These are phyloP conservation scores for Agonopterix heracliana DNA, from an alignment of 2,888 invertebrate species.

Conservation along the genomic window DNA sequence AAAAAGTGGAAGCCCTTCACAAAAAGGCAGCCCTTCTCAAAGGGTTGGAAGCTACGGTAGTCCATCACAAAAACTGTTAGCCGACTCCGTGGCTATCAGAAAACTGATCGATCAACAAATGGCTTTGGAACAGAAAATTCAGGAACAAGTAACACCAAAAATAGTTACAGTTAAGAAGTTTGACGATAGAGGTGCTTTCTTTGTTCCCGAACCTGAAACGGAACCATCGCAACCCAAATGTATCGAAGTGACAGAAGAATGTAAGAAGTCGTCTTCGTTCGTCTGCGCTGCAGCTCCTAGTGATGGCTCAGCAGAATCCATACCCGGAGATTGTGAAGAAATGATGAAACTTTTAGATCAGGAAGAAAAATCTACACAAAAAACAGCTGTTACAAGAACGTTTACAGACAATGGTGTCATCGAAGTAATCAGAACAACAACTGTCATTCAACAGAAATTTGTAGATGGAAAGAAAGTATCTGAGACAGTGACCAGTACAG, in stretches of 20 bases:
- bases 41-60: slow-evolving; percentile 64
- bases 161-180: slow-evolving; percentile 65
- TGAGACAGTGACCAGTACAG: slow-evolving; percentile 57
- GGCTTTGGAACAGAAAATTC: slow-evolving; percentile 59
- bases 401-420: slow-evolving; percentile 52
- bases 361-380: slow-evolving; percentile 61
- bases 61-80: slow-evolving; percentile 63
- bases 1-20: slow-evolving; percentile 66
- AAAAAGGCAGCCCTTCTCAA: slow-evolving; percentile 67
- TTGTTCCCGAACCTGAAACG: slow-evolving; percentile 56
- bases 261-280: slow-evolving; percentile 57
- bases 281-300: slow-evolving; percentile 67
- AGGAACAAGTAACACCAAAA: slow-evolving; percentile 55
- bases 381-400: slow-evolving; percentile 36
- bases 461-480: slow-evolving; percentile 69
- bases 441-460: slow-evolving; percentile 63
- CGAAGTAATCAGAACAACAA: slow-evolving; percentile 63
- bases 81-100: slow-evolving; percentile 65
- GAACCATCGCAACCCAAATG: slow-evolving; percentile 29
- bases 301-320: slow-evolving; percentile 68
- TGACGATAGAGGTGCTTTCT: slow-evolving; percentile 67
- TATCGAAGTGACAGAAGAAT: slow-evolving; percentile 54
- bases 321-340: slow-evolving; percentile 77
- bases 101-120: slow-evolving; percentile 70
- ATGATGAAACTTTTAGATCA: slow-evolving; percentile 75